A percentile compares a stretch with the other conserved stretches of the same genome.
phyloP scores from a whole-genome alignment of 2,113 vertebrate genomes.

The Atlantisia rogersi region DNA sequence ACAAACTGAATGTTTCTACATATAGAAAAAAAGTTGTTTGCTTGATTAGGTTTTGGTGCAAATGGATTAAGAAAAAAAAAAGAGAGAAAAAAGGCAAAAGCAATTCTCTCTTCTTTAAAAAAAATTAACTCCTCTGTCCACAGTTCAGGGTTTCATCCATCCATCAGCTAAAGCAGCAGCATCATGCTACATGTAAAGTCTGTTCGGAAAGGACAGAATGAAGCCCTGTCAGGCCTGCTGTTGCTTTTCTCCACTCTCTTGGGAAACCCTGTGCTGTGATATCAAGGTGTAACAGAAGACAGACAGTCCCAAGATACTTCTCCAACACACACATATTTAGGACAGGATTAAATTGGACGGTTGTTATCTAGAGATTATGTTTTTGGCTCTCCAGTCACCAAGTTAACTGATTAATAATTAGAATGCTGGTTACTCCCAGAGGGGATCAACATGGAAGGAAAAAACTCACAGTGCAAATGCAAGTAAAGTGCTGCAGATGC shows the following conservation, averaged over 20 bases:
- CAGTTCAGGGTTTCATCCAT: not conserved
- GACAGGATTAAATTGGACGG: not conserved
- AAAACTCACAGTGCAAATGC: not conserved
- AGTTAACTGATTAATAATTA: not conserved
- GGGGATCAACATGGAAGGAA: not conserved
- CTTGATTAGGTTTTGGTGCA: not conserved
- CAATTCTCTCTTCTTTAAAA: not conserved
- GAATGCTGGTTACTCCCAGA: not conserved
- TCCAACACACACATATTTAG: accelerated
- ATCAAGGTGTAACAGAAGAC: not conserved
- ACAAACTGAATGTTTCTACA: not conserved
- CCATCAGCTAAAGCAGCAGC: not conserved
- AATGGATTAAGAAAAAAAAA: not conserved
- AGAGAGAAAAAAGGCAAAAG: not conserved
- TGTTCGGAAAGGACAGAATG: not conserved
- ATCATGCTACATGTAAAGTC: not conserved
- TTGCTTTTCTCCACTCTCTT: not conserved
- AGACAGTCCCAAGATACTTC: not conserved
- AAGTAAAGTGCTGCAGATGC: not conserved
- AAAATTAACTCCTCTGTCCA: not conserved
- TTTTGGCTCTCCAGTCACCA: not conserved
- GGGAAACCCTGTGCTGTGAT: not conserved
- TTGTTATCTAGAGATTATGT: not conserved
- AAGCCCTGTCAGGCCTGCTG: not conserved
- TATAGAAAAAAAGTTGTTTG: not conserved